These are phyloP conservation scores for Antheraea pernyi DNA, from an alignment of 1,140 invertebrate genomes.

Conservation along the genomic window DNA sequence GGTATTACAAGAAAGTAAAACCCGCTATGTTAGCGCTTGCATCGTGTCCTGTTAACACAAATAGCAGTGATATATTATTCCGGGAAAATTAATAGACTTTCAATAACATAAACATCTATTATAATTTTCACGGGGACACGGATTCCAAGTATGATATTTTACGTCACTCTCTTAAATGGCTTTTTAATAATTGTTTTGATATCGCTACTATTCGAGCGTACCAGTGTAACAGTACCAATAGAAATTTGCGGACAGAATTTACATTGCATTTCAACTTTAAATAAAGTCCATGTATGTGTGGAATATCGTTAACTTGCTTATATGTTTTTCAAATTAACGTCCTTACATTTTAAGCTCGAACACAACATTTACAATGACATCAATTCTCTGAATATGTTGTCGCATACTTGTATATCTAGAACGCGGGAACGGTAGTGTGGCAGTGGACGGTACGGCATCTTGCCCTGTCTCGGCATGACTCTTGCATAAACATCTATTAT, in stretches of 20 bases:
- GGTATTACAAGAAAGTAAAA: slow-evolving; percentile 76
- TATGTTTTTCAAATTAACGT: slow-evolving; percentile 7
- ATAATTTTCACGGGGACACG: neutral
- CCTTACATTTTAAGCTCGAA: neutral
- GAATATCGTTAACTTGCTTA: neutral
- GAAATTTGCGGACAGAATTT: too few species aligned
- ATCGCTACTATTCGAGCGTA: too few species aligned
- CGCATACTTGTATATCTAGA: slow-evolving; percentile 43
- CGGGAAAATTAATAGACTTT: slow-evolving; percentile 32
- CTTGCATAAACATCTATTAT: too few species aligned
- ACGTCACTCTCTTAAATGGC: too few species aligned
- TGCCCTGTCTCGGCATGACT: slow-evolving; percentile 38
- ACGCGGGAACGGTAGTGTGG: slow-evolving; percentile 55
- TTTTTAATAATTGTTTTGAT: too few species aligned
- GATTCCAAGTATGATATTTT: neutral
- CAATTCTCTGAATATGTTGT: slow-evolving; percentile 31
- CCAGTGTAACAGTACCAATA: too few species aligned
- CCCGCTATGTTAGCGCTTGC: slow-evolving; percentile 64
- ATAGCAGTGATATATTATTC: slow-evolving; percentile 65
- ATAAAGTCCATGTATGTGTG: neutral
- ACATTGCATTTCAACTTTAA: neutral
- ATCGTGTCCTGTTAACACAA: slow-evolving; percentile 74
- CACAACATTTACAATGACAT: slow-evolving; percentile 28
- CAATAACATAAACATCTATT: neutral
- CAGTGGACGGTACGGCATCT: slow-evolving; percentile 31